Percentiles rank a stretch among this genome's conserved stretches.
phyloP scores from a whole-genome alignment of 2,797 vertebrate genomes.

The Etheostoma nigrum region DNA sequence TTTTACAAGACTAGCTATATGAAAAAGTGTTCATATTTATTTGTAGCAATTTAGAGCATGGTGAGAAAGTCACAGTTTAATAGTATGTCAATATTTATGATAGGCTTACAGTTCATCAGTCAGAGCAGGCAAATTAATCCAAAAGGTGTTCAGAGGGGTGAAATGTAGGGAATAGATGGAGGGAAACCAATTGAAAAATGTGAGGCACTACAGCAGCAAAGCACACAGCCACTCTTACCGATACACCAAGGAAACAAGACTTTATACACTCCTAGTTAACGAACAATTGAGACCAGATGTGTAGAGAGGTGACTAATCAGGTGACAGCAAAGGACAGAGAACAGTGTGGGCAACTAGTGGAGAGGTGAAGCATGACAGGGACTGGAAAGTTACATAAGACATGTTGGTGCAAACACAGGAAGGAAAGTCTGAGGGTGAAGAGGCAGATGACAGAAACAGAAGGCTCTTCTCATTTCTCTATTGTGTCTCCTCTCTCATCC shows the following conservation, averaged over 20 bases:
- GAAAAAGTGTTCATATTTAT: background rate
- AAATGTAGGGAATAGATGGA: background rate
- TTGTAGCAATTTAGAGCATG: background rate
- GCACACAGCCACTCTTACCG: background rate
- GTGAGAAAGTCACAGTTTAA: background rate
- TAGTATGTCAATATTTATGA: background rate
- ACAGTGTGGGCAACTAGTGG: constrained; percentile 11
- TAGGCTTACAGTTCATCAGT: background rate
- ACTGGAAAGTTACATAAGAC: background rate
- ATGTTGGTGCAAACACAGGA: background rate
- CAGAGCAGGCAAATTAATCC: background rate
- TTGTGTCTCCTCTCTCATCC: no score
- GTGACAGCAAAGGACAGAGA: constrained; percentile 1
- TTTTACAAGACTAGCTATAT: background rate
- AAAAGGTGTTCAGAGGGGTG: background rate
- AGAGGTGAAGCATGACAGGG: background rate
- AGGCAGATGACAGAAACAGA: background rate
- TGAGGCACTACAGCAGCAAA: background rate
- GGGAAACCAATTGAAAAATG: background rate
- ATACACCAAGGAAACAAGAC: background rate
- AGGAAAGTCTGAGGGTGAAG: background rate
- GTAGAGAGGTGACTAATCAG: constrained; percentile 1
- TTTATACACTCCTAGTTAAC: background rate
- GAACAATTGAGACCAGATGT: constrained; percentile 3
- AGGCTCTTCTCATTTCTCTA: no score